Percentiles rank a stretch among this genome's conserved stretches.
These are phyloP conservation scores for Blastobasis lacticolella DNA, from an alignment of 2,888 invertebrate species.

Conservation along the genomic window DNA sequence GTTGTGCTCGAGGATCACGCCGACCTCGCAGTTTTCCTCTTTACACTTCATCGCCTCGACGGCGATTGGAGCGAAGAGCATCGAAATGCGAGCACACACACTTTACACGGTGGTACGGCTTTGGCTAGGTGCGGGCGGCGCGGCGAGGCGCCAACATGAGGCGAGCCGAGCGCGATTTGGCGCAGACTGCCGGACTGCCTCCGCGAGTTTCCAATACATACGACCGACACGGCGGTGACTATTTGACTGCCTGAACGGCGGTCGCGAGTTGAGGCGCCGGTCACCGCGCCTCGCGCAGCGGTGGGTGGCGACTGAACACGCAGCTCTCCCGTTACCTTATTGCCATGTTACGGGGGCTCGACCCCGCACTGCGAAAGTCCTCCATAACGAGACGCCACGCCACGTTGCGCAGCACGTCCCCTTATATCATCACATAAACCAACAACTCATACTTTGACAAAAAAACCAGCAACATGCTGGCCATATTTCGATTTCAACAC, in stretches of 20 bases:
- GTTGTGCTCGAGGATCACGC: constrained; percentile 69
- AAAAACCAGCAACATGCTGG: constrained; percentile 2
- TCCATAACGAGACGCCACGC: constrained; percentile 29
- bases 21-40: constrained; percentile 73
- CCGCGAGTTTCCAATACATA: constrained; percentile 49
- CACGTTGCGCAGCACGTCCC: constrained; percentile 35
- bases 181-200: constrained; percentile 57
- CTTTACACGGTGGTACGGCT: constrained; percentile 37
- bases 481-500: neutral
- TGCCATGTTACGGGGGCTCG: constrained; percentile 64
- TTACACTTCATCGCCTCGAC: constrained; percentile 74
- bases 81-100: constrained; percentile 60
- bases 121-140: constrained; percentile 22
- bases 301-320: constrained; percentile 64
- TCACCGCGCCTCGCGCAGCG: constrained; percentile 63
- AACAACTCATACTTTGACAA: constrained; percentile 9
- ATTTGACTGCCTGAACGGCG: constrained; percentile 59
- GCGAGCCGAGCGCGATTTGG: constrained; percentile 56
- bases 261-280: constrained; percentile 33
- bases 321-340: constrained; percentile 72
- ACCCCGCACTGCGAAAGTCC: constrained; percentile 59
- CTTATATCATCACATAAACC: constrained; percentile 13
- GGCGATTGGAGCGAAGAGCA: constrained; percentile 72
- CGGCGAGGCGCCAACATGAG: constrained; percentile 43
- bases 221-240: constrained; percentile 61